These are phyloP conservation scores for Stenopsyche tienmushanensis DNA, from an alignment of 1,140 invertebrate species.

Conservation along the genomic window DNA sequence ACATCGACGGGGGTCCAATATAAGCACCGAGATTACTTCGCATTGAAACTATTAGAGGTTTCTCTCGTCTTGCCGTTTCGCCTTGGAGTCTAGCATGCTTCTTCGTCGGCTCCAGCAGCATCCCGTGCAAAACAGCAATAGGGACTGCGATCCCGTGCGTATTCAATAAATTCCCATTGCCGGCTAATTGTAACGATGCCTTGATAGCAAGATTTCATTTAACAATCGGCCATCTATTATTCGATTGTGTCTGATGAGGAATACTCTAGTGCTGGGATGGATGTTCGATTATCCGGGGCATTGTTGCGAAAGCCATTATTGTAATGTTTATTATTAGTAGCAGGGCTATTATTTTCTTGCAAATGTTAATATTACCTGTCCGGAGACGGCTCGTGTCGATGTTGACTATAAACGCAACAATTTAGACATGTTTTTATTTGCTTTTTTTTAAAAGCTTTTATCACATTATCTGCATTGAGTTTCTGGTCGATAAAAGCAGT, in stretches of 20 bases:
- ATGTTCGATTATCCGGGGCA: not conserved
- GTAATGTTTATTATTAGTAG: not conserved
- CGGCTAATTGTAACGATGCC: not conserved
- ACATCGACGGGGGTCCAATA: conserved; percentile 7
- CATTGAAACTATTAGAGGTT: conserved; percentile 7
- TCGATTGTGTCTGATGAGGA: not conserved
- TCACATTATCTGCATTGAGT: too few species aligned
- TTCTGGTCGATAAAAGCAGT: too few species aligned
- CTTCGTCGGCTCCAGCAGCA: too few species aligned
- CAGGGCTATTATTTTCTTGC: not conserved
- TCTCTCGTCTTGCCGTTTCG: conserved; percentile 4
- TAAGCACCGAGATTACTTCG: conserved; percentile 10
- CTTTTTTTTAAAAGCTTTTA: too few species aligned
- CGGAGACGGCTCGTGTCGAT: not conserved
- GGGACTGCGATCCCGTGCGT: not conserved
- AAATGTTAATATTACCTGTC: not conserved
- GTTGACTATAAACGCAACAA: too few species aligned
- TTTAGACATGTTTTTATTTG: too few species aligned
- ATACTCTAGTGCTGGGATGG: not conserved
- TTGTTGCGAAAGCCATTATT: conserved; percentile 2
- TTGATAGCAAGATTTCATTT: not conserved
- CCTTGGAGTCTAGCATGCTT: too few species aligned
- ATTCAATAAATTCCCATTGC: not conserved
- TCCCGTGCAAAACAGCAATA: too few species aligned
- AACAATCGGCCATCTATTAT: not conserved